Evolutionary conservation across 2,888 invertebrate genomes (phyloP).

Genomic region (Pogonocherus hispidulus): DNA sequence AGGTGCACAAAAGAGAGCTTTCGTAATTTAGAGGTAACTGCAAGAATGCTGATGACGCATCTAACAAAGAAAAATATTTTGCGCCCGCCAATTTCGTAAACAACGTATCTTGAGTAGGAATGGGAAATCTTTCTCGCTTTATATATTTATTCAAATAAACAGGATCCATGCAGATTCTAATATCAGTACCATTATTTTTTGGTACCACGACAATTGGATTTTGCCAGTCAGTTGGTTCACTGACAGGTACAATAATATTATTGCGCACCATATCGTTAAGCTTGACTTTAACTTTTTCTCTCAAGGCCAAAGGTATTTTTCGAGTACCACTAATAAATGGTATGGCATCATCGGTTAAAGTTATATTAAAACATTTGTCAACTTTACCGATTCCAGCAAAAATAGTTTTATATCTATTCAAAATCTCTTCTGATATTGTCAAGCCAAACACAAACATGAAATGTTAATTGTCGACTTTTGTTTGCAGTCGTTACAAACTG

Average conservation of each 20-base stretch:
- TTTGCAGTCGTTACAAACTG: too few relatives aligned
- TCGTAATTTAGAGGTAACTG: slow-evolving; percentile 38
- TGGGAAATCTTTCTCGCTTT: slow-evolving; percentile 30
- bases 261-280: neutral
- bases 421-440: too few relatives aligned
- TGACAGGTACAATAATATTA: too few relatives aligned
- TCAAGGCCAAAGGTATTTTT: slow-evolving; percentile 17
- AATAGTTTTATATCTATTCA: neutral
- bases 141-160: slow-evolving; percentile 27
- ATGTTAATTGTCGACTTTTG: too few relatives aligned
- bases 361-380: neutral
- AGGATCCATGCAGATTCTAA: slow-evolving; percentile 42
- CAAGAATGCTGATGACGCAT: slow-evolving; percentile 41
- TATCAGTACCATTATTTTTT: slow-evolving; percentile 36
- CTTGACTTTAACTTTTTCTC: slow-evolving; percentile 20
- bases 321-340: neutral
- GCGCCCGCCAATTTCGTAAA: slow-evolving; percentile 27
- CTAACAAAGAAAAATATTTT: slow-evolving; percentile 30
- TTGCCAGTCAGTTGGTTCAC: slow-evolving; percentile 40
- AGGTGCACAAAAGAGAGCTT: slow-evolving; percentile 36
- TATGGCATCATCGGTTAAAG: too few relatives aligned
- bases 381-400: neutral
- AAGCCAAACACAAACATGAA: too few relatives aligned
- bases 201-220: slow-evolving; percentile 34
- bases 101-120: slow-evolving; percentile 33